Conservation (phyloP, 2,888 invertebrate genomes). For the Drosophila demipolita region DNA sequence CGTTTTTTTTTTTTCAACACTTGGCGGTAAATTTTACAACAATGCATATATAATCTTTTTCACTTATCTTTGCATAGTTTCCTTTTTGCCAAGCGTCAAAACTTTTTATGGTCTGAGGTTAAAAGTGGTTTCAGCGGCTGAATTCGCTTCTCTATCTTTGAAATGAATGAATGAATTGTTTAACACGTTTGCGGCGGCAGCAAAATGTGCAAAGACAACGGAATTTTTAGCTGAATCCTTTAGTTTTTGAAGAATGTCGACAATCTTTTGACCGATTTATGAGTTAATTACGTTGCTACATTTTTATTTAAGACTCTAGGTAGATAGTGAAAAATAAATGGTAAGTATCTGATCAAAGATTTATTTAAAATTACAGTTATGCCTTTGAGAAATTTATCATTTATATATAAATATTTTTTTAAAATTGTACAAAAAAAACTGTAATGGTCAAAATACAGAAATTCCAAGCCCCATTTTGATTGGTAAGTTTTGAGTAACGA, state of each 20-base stretch:
- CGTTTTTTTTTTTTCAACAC: constrained; percentile 22
- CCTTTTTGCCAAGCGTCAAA: constrained; percentile 45
- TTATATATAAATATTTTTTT: neutral
- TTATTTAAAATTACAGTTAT: neutral
- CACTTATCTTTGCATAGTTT: constrained; percentile 78
- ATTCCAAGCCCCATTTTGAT: neutral
- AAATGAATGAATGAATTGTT: constrained; percentile 57
- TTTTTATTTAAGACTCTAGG: neutral
- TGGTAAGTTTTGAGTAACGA: constrained; percentile 1
- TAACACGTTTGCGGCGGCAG: constrained; percentile 40
- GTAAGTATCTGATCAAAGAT: neutral
- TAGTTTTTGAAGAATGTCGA: constrained; percentile 60
- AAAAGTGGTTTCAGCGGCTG: constrained; percentile 66
- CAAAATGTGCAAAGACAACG: constrained; percentile 48
- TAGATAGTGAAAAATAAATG: neutral
- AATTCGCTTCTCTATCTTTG: constrained; percentile 18
- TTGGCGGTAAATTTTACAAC: constrained; percentile 77
- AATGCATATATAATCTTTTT: constrained; percentile 80
- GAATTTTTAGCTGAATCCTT: constrained; percentile 54
- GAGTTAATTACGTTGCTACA: constrained; percentile 63
- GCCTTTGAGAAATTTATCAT: constrained; percentile 8
- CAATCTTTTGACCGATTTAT: constrained; percentile 71
- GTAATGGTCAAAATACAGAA: neutral
- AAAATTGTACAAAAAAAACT: neutral
- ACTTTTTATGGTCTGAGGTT: constrained; percentile 72